Base-by-base conservation (phyloP, 1,140 invertebrate species). In the Diorhabda elongata region DNA sequence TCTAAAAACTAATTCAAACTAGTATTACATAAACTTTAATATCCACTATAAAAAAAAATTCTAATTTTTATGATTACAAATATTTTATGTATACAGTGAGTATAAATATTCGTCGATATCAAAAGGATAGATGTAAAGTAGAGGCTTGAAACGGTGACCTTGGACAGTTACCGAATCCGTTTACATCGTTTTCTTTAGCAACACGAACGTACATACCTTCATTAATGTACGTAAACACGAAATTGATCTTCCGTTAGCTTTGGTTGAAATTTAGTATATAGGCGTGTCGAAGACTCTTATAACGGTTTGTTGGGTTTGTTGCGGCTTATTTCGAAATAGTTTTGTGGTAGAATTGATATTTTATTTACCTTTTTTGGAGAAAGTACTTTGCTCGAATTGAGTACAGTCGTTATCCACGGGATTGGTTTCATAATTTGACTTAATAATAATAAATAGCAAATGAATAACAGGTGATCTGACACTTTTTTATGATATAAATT, bases 91-190 rank as follows among this genome's bases (percentile, higher is more conserved):
- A 26, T 26, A 26, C 26, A 26, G 26, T 26, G 26, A 26, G 26
- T 26, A 26, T 26, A 26, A 26, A 26, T 26, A 26, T 26, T 26
- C 26, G 26, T 26, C 26, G 26, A 26, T 26, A 26, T n/a, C 6
- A 44, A 26, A 57, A 56, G 9, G 45, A 26, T 9, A 65, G 42
- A 9, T 42, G 47, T 42, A 2, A 7, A 67, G 60, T 2, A 42
- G 63, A 26, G 26, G 26, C 26, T 26, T 58, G 42, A 11, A 9
- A 47, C 52, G 47, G 6, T 44, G 66, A 45, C 67, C 71, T 72
- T 72, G 71, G 67, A 66, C 71, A 67, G 71, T 72, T 69, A 69
- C 9, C 52, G 61, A 66, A 7, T 44, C 42, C 57, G 64, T 58
- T 66, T 44, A 47, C 57, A 7, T 26, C 4, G 26, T 41, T 59